Base-by-base conservation (phyloP, 2,888 invertebrate species). In the Harpalus rufipes region DNA sequence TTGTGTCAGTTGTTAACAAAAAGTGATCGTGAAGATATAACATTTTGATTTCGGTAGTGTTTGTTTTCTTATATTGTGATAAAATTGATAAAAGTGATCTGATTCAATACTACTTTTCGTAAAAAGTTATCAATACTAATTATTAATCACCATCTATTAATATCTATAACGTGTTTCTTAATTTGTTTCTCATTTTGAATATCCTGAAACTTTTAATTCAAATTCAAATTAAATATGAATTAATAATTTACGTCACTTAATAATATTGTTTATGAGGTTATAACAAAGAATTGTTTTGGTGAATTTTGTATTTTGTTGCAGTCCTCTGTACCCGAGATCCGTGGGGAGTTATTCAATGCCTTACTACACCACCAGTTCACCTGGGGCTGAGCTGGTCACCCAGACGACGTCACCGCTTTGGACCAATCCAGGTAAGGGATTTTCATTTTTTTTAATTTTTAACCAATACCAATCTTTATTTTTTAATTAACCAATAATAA, bases 401-500 rank as follows among this genome's bases (percentile, higher is more conserved):
- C 86, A 86, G 32, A 90, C 90, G 86, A 85, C 88, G 2, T 86
- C 89, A 63, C 90, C 90, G 86, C 83, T 90, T 78, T 90, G 90
- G 90, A 88, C 89, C 51, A 90, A 90, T 87, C 88, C 90, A 86
- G 90, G 90, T 90, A 87, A 88, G 89, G 2, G 44, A 51, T 12
- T 51, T 5, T 12, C 12, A 2, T 51, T 51, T 7, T 5, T 44
- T 3, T 44, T 10, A 44, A n/a, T 44, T 44, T 51, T 18, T 58
- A 51, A 16, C 56, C n/a, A 10, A 68, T 21, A 18, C 2, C 7
- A 21, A 68, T 25, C 21, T 68, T 3, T 61, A 61, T 61, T 61
- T 18, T 51, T 32, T 32, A 32, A 51, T 51, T 51, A 51, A 51
- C 32, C 10, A 51, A 12, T 51, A 51, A 51, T 51, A 51, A 5